phyloP scores from a whole-genome alignment of 2,797 vertebrate genomes.

The Paguma larvata region DNA sequence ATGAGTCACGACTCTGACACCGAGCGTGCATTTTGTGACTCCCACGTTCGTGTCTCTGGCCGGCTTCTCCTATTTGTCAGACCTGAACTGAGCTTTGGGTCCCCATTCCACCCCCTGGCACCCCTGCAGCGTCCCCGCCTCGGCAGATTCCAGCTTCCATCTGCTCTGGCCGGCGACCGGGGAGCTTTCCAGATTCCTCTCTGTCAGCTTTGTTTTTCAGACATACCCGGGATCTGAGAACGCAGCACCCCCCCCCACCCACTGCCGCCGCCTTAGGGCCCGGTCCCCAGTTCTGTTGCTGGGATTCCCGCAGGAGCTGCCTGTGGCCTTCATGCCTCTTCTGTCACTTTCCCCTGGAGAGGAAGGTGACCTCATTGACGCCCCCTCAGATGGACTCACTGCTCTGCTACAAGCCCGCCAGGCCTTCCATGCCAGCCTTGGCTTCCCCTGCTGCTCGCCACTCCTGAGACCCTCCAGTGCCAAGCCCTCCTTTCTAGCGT shows the following conservation, averaged over 20 bases:
- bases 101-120: no score
- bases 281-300: neutral
- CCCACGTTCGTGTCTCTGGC: accelerated
- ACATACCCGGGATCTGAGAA: neutral
- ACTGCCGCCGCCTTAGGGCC: neutral
- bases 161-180: neutral
- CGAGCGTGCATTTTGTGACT: accelerated
- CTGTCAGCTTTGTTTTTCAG: neutral
- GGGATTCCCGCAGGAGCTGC: neutral
- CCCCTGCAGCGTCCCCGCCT: neutral
- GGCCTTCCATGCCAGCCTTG: neutral
- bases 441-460: neutral
- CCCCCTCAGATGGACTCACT: neutral
- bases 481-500: neutral
- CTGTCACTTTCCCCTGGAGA: neutral
- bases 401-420: neutral
- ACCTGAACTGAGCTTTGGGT: neutral
- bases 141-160: neutral
- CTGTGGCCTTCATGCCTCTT: neutral
- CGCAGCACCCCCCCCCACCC: accelerated
- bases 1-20: accelerated
- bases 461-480: neutral
- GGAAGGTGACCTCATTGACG: neutral
- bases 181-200: neutral
- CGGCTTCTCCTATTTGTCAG: neutral